These are phyloP conservation scores for Crotalus horridus DNA, from an alignment of 2,113 vertebrate genomes.

Conservation along the genomic window DNA sequence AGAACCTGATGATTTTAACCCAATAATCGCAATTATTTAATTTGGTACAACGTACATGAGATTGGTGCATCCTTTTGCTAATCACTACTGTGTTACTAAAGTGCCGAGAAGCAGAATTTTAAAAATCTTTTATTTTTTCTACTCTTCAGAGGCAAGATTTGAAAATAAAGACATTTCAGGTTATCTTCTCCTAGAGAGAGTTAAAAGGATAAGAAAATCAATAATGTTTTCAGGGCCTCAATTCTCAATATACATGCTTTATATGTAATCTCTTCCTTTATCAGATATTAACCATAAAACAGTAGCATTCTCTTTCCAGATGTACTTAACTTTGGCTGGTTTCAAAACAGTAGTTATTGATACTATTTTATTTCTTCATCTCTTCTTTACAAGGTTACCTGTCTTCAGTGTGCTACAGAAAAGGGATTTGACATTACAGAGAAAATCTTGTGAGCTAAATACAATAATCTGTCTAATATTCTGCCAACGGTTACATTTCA, in stretches of 20 bases:
- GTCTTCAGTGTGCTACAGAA: not conserved
- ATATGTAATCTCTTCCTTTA: not conserved
- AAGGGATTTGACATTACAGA: slow-evolving; percentile 26
- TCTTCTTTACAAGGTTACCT: not conserved
- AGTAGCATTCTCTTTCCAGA: not conserved
- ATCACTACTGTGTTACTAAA: not conserved
- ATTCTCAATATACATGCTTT: not conserved
- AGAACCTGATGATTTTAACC: not conserved
- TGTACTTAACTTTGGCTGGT: not conserved
- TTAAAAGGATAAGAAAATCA: not conserved
- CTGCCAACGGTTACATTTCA: slow-evolving; percentile 6
- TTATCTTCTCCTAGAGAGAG: not conserved
- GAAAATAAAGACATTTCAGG: not conserved
- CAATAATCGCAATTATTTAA: not conserved
- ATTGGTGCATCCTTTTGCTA: not conserved
- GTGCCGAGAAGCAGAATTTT: not conserved
- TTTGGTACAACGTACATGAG: not conserved
- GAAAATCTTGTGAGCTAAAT: slow-evolving; percentile 25
- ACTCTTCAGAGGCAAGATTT: not conserved
- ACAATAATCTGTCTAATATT: not conserved
- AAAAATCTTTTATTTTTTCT: not conserved
- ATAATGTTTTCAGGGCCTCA: not conserved
- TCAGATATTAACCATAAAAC: not conserved
- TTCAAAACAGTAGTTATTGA: not conserved
- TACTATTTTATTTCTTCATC: not conserved